A percentile compares a stretch with the other conserved stretches of the same genome.
These are phyloP conservation scores for Aphodius sticticus DNA, from an alignment of 2,888 invertebrate genomes.

Conservation along the genomic window DNA sequence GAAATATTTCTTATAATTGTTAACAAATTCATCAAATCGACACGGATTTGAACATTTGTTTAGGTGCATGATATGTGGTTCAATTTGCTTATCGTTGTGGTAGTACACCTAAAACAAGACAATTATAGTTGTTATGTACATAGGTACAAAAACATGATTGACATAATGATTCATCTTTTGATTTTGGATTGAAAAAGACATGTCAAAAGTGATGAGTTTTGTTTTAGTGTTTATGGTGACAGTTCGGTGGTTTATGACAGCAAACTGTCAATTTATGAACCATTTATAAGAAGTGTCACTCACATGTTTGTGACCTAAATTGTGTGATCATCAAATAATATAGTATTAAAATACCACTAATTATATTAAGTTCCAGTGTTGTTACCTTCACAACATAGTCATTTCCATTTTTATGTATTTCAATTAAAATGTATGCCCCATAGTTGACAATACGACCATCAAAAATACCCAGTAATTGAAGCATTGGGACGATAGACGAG, in stretches of 20 bases:
- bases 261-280: no score
- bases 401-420: constrained; percentile 21
- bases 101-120: not conserved
- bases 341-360: no score
- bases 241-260: no score
- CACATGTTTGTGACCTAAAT: no score
- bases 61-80: not conserved
- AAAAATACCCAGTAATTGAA: constrained; percentile 16
- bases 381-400: constrained; percentile 15
- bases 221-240: no score
- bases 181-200: no score
- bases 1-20: constrained; percentile 18
- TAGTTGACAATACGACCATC: constrained; percentile 1
- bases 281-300: no score
- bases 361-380: not conserved
- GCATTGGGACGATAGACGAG: not conserved
- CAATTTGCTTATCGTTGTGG: not conserved
- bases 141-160: not conserved
- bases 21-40: constrained; percentile 8
- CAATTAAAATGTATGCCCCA: constrained; percentile 23
- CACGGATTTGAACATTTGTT: constrained; percentile 14
- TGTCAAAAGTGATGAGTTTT: no score
- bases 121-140: not conserved
- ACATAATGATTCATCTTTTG: no score
- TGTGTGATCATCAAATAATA: no score